Evolutionary conservation across 2,888 invertebrate genomes (phyloP), one percentile per base, ranked within the genome.

Genomic region (Drosophila parthenogenetica): DNA sequence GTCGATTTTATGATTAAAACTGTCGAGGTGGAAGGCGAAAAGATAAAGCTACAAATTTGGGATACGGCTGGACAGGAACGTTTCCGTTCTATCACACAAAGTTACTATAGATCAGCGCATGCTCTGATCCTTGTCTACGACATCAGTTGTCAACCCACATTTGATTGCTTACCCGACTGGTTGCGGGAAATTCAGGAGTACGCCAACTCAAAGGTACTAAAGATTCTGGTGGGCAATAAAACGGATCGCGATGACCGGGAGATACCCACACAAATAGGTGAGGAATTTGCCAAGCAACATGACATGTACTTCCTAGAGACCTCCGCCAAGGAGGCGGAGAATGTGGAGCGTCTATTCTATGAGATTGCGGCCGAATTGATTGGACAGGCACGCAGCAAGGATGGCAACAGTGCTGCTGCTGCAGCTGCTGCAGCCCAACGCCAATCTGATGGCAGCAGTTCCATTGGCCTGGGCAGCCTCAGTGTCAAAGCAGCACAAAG

Each of bases 1-100:
- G 99, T 99, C 25, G 99, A 99, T 94, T 99, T 99, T 92, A 98
- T 99, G 98, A 99, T 99, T 73, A 99, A 99, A 93, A 98, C 98
- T 58, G 98, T 99, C 8, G 98, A 98, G 94, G 97, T 99, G 63
- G 98, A 97, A 89, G 97, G 97, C 90, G 97, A 97, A 93, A 97
- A 97, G 95, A 96, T 98, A 86, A 98, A 98, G 98, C 94, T 99
- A 66, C 99, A 99, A 95, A 99, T 99, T 91, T 99, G 99, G 99
- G 99, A 99, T 91, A 99, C 99, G 11, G 99, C 99, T 1, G 99
- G 99, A 0, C 99, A 99, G 92, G 99, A 99, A 92, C 93, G 97
- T 80, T 99, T 99, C 92, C 95, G 99, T 62, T 98, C 98, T 3
- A 99, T 99, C 81, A 99, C 99, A 1, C 99, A 99, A 92, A 98